Evolutionary conservation across 2,113 vertebrate genomes (phyloP), one percentile per base, ranked within the genome.

Genomic region (Eublepharis macularius): DNA sequence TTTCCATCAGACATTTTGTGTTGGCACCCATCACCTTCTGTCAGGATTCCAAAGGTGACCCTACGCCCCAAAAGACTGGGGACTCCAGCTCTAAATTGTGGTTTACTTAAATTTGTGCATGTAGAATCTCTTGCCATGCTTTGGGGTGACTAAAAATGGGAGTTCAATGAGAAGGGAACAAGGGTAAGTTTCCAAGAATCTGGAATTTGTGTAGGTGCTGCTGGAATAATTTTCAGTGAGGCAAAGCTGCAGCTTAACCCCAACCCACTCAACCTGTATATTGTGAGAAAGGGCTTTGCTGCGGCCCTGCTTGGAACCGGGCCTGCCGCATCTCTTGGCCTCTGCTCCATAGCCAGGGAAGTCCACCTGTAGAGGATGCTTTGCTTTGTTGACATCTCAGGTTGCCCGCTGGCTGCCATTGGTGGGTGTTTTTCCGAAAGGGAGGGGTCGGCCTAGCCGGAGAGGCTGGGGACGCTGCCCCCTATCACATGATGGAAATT

Each of bases 401-500:
- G 89, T 95, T 95, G 93, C 93, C 19, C 49, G 83, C 57, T 49
- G 6, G 9, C 17, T 34, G 80, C 60, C 41, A 94, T 94, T 94
- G 93, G 93, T 51, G 87, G 45, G 89, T 72, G 60, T 34, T 70
- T n/a, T 29, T 45, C 80, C 83, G 69, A 83, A 89, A 93, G 91
- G 94, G 93, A 91, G 90, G 80, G 91, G 92, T 90, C 90, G 81
- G 11, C 68, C 83, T 84, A 87, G 90, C 90, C 87, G 8, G 86
- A 83, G 78, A 86, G 83, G 77, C 90, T 85, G 83, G 87, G 89
- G 94, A 92, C 90, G 93, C 91, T 86, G 90, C 93, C 93, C 93
- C 91, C 92, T 88, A 91, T 91, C 93, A 91, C 92, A 90, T 86
- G 86, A 93, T 86, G 94, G 94, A 95, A 94, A 94, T 94, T 94